phyloP scores from a whole-genome alignment of 2,113 vertebrate genomes.

The Limanda limanda region DNA sequence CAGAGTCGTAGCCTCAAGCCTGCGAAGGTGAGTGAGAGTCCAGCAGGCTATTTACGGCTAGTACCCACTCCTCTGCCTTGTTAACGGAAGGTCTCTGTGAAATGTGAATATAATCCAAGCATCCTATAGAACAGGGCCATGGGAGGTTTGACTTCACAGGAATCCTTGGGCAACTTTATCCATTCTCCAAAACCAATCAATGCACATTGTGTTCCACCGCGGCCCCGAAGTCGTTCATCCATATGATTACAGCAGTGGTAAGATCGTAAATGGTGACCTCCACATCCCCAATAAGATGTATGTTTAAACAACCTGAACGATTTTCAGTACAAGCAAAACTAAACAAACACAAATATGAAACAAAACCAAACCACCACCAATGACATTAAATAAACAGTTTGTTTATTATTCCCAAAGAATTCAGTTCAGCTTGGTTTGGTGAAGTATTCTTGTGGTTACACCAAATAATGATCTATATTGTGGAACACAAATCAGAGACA shows the following conservation, averaged over 20 bases:
- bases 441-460: too few species aligned
- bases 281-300: not conserved
- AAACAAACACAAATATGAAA: too few species aligned
- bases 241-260: not conserved
- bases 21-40: constrained; percentile 16
- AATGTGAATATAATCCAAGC: constrained; percentile 25
- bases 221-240: not conserved
- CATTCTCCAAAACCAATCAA: not conserved
- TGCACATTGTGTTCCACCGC: not conserved
- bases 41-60: constrained; percentile 22
- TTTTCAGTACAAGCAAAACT: too few species aligned
- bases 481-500: too few species aligned
- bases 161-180: not conserved
- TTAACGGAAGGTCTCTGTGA: constrained; percentile 23
- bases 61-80: constrained; percentile 9
- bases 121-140: not conserved
- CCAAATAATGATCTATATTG: too few species aligned
- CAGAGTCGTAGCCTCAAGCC: constrained; percentile 29
- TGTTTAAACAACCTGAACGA: not conserved
- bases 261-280: not conserved
- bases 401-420: too few species aligned
- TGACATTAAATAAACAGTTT: too few species aligned
- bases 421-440: too few species aligned
- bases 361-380: too few species aligned
- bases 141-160: not conserved